Evolutionary conservation across 2,113 vertebrate genomes (phyloP).

Genomic region (Noctilio leporinus): DNA sequence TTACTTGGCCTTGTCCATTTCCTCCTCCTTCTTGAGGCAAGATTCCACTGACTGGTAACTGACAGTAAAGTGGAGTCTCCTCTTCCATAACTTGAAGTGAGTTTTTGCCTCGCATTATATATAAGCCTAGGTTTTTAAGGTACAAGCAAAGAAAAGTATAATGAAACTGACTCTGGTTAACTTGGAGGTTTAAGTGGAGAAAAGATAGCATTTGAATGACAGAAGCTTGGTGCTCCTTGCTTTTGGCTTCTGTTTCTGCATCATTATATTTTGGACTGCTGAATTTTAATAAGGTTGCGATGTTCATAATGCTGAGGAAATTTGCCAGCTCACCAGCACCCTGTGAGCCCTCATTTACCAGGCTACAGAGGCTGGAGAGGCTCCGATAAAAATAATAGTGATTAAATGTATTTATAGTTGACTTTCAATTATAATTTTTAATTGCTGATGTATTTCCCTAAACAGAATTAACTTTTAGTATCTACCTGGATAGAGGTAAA

Average conservation of each 20-base stretch:
- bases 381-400: not conserved
- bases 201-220: not conserved
- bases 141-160: not conserved
- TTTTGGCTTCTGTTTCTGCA: not conserved
- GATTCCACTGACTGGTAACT: not conserved
- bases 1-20: not conserved
- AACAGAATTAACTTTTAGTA: constrained; percentile 53
- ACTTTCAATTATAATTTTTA: constrained; percentile 10
- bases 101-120: not conserved
- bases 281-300: not conserved
- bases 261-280: not conserved
- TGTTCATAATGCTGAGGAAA: not conserved
- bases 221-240: not conserved
- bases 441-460: constrained; percentile 29
- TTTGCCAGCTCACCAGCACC: not conserved
- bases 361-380: not conserved
- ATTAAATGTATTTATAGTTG: constrained; percentile 9
- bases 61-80: not conserved
- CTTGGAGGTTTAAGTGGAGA: not conserved
- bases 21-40: not conserved
- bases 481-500: constrained; percentile 43
- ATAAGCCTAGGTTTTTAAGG: not conserved
- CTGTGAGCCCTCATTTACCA: not conserved
- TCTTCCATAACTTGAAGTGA: not conserved
- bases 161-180: not conserved